These are phyloP conservation scores for Megathymus violae DNA, from an alignment of 1,140 invertebrate genomes.

Conservation along the genomic window DNA sequence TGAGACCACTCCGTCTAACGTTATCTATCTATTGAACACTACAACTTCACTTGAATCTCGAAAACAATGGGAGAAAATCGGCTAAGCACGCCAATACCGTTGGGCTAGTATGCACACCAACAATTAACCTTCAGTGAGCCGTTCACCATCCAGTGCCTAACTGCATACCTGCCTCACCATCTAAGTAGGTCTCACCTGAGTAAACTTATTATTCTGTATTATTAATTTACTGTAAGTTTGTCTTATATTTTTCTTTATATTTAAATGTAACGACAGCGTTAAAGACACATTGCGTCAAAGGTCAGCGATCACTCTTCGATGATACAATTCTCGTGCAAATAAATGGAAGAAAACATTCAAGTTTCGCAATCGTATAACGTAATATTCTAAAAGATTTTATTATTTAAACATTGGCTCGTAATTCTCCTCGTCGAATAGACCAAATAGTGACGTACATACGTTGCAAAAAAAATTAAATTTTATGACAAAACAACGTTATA, in stretches of 20 bases:
- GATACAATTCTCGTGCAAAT: background rate
- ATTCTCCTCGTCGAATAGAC: background rate
- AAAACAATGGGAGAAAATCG: slow-evolving; percentile 23
- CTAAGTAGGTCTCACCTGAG: slow-evolving; percentile 54
- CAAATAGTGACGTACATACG: background rate
- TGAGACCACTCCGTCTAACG: slow-evolving; percentile 1
- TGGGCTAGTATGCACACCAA: slow-evolving; percentile 11
- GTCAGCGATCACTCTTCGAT: background rate
- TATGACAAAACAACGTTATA: no score
- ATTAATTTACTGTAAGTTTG: slow-evolving; percentile 30
- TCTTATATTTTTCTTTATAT: background rate
- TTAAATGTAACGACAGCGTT: slow-evolving; percentile 13
- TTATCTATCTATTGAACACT: slow-evolving; percentile 1
- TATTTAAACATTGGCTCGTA: background rate
- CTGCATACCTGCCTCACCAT: slow-evolving; percentile 43
- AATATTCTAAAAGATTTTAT: no score
- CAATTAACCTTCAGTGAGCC: slow-evolving; percentile 23
- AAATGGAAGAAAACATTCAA: no score
- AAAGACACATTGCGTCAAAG: slow-evolving; percentile 21
- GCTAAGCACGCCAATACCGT: slow-evolving; percentile 9
- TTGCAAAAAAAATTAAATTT: no score
- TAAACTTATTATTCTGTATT: slow-evolving; percentile 44
- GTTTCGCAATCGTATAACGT: no score
- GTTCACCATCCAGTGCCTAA: slow-evolving; percentile 4
- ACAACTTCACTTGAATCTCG: slow-evolving; percentile 10